Evolutionary conservation across 1,140 invertebrate species (phyloP).

Genomic region (Procambarus virginalis): DNA sequence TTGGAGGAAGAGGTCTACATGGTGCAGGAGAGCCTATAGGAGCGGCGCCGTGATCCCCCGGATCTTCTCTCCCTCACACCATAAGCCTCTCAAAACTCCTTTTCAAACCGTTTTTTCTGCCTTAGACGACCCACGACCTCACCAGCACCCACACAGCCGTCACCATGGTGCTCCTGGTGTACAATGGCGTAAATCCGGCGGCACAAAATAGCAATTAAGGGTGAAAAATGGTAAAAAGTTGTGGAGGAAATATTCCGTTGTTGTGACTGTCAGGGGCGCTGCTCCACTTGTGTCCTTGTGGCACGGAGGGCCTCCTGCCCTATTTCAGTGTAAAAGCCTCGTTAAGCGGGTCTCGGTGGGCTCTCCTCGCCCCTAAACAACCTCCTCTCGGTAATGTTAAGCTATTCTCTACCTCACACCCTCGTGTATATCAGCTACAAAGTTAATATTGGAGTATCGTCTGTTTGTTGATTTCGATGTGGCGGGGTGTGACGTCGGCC

Average conservation of each 20-base stretch:
- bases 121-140: background rate
- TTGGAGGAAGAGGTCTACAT: slow-evolving; percentile 12
- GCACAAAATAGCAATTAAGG: background rate
- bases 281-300: slow-evolving; percentile 25
- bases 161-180: background rate
- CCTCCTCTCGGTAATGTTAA: background rate
- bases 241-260: background rate
- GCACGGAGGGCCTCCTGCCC: background rate
- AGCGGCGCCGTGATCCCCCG: background rate
- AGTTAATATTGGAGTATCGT: background rate
- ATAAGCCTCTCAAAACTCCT: slow-evolving; percentile 5
- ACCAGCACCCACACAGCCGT: background rate
- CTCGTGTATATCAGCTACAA: background rate
- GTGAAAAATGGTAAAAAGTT: background rate
- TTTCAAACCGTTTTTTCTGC: background rate
- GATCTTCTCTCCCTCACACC: background rate
- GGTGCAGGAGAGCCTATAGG: background rate
- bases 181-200: background rate
- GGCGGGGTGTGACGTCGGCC: background rate
- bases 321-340: background rate
- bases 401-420: background rate
- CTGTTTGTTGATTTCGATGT: background rate
- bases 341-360: background rate
- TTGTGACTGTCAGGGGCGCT: slow-evolving; percentile 9
- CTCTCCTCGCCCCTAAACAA: background rate